Evolutionary conservation across 2,797 vertebrate species (phyloP), one percentile per base, ranked within the genome.

Genomic region (Anguilla megastoma): DNA sequence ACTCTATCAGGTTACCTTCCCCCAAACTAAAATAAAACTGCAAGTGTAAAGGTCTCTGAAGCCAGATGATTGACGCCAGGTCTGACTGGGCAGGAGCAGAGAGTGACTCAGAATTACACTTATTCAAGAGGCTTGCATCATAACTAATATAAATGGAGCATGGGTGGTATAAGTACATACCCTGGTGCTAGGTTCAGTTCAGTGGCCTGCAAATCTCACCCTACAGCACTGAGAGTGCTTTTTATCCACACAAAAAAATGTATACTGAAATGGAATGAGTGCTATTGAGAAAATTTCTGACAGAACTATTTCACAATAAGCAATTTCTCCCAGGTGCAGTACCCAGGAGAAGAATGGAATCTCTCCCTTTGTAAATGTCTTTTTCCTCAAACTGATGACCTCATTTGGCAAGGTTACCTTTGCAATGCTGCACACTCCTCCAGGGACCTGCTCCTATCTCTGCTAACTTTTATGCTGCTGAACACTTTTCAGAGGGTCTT

Each of bases 61-160:
- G 74, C 30, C 36, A 71, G 69, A 71, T 36, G 74, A 41, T 33
- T 21, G 74, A 10, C 12, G 30, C 12, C 74, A 41, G 74, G 74
- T 41, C 14, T 76, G 74, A 76, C 33, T 41, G 74, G 74, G 33
- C 27, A 74, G n/a, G 69, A 74, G 69, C 69, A 74, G 7, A 76
- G 74, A 76, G 74, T 76, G 74, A 76, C 74, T 76, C 74, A 76
- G 74, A 33, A 76, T 76, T 76, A 76, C 33, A 76, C 30, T 71
- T 71, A 33, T 33, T 33, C 69, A 71, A 71, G 69, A 71, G 56
- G 56, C 56, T 58, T 36, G 74, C 18, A 18, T 41, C 33, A 41
- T 41, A 76, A 76, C 24, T 41, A 76, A 18, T 76, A 41, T 76
- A 36, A 36, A 4, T 18, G 14, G 33, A 36, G 12, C 18, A 18